Conservation (phyloP, 2,797 vertebrate genomes). For the Myotis myotis region DNA sequence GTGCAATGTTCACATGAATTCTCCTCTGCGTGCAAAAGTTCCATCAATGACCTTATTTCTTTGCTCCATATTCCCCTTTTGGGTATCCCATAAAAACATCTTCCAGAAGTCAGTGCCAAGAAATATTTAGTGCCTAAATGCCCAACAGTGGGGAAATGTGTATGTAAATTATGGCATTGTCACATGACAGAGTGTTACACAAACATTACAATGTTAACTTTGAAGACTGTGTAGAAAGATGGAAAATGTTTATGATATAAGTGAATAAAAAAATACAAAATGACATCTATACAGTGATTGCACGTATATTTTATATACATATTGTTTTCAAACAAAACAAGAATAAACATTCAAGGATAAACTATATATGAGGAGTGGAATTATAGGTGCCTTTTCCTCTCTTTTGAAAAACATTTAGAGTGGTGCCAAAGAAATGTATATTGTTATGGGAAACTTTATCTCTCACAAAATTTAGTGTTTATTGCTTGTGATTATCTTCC, state of each 20-base stretch:
- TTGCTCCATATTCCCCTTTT: neutral
- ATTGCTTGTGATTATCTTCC: neutral
- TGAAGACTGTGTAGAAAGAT: neutral
- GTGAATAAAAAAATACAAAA: constrained; percentile 24
- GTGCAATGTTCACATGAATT: neutral
- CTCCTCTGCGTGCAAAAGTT: neutral
- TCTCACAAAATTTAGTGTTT: neutral
- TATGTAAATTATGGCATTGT: neutral
- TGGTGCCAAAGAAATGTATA: neutral
- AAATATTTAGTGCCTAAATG: neutral
- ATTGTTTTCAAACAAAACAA: neutral
- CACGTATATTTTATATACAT: neutral
- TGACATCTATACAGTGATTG: neutral
- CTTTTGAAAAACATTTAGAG: neutral
- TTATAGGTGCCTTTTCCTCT: neutral
- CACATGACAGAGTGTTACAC: neutral
- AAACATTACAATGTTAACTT: neutral
- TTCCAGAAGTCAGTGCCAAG: neutral
- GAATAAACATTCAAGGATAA: neutral
- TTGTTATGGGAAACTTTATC: neutral
- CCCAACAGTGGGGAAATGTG: neutral
- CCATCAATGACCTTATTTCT: neutral
- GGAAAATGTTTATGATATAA: neutral
- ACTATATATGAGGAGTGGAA: neutral
- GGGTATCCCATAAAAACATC: neutral